Evolutionary conservation across 2,888 invertebrate species (phyloP), one percentile per base, ranked within the genome.

Genomic region (Philaethria dido): DNA sequence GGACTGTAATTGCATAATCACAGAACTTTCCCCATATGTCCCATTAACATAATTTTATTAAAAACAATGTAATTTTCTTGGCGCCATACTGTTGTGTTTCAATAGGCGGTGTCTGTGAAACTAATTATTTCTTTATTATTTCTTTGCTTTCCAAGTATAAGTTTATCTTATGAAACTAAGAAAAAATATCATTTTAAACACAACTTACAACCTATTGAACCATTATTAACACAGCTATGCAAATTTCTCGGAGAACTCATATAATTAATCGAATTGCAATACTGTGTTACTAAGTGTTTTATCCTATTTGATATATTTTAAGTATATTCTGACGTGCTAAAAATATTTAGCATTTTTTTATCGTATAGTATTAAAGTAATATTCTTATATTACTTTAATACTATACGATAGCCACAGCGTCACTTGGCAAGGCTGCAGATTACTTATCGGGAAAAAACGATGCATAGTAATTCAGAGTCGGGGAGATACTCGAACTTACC

Each of bases 1-100:
- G 66, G 63, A 57, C 45, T 62, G 47, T 71, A 59, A 71, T 71
- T 71, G 64, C 61, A 62, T 69, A 71, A 69, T 69, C 64, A 71
- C 63, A 62, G 45, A 52, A 69, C 60, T 63, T 52, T 50, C 65
- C 69, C 66, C 64, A 60, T 20, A 42, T 61, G 61, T 48, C 55
- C 66, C 63, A 64, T 69, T 66, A 66, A 48, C 48, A 39, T 60
- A 59, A 61, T 55, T 60, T 57, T 60, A 48, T 52, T 45, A 60
- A 50, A 44, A 50, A 59, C 3, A 39, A 60, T 29, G 42, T 25
- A 33, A 48, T 16, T 52, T 29, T 52, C 16, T 52, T 44, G 42
- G 29, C 33, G 60, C 45, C 13, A n/a, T 2, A 6, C 2, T 39
- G n/a, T 39, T n/a, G 0, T 57, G 5, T 13, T 33, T 1, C 5